These are phyloP conservation scores for Bovichtus variegatus DNA, from an alignment of 2,797 vertebrate genomes.

Conservation along the genomic window DNA sequence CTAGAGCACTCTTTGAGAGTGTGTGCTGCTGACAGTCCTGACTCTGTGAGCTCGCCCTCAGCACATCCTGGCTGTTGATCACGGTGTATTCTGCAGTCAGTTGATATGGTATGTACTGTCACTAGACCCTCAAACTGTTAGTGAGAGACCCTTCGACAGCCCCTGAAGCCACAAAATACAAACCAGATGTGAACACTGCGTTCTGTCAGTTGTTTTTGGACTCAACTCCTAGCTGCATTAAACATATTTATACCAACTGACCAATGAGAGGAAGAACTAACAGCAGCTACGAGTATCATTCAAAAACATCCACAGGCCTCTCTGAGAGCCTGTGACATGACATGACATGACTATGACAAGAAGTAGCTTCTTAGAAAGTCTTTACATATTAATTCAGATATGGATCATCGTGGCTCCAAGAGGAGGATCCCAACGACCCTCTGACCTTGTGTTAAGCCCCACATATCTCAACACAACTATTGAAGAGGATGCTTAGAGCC, in stretches of 20 bases:
- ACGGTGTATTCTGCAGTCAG: conserved; percentile 17
- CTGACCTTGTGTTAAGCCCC: no score
- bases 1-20: not conserved
- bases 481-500: not conserved
- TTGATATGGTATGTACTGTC: conserved; percentile 18
- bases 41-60: not conserved
- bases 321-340: not conserved
- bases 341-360: not conserved
- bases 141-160: conserved; percentile 42
- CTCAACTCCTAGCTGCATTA: conserved; percentile 69
- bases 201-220: conserved; percentile 79
- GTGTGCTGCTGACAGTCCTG: conserved; percentile 15
- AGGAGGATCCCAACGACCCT: not conserved
- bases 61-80: conserved; percentile 5
- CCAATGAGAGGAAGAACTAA: conserved; percentile 38
- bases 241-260: conserved; percentile 66
- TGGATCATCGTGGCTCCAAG: not conserved
- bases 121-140: not conserved
- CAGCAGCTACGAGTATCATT: conserved; percentile 40
- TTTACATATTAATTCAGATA: not conserved
- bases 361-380: not conserved
- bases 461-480: no score
- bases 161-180: conserved; percentile 75
- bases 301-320: not conserved
- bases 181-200: conserved; percentile 74